Base-by-base conservation (phyloP, 2,113 vertebrate genomes). In the Elachura formosa region DNA sequence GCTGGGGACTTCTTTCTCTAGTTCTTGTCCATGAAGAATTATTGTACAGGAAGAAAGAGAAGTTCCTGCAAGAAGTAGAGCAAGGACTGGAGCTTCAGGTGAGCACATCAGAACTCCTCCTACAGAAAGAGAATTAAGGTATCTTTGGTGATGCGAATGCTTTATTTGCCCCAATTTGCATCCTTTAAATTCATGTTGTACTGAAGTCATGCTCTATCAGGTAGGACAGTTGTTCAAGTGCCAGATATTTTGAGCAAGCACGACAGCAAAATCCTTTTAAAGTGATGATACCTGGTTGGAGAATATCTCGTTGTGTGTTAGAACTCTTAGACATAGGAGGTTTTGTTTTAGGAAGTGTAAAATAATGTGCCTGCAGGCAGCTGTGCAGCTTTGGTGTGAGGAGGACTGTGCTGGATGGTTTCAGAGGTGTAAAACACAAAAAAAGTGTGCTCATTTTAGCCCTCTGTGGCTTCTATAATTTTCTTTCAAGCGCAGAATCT, bases 221-320 rank as follows among this genome's bases (percentile, higher is more conserved):
- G 19, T 24, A 51, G 15, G 61, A 21, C 34, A 24, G 21, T 79
- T 49, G 33, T 62, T 87, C 31, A 41, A 20, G 20, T 56, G 52
- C 14, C 12, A 20, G 7, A 1, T 68, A 22, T 33, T 40, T 38
- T 34, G 61, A 78, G 21, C 0, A 0, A 5, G 3, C n/a, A 15
- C 2, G 3, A 24, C 14, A 78, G 11, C 14, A 43, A 71, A 75
- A 56, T 51, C 26, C 10, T 68, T 61, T 76, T 33, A 5, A 64
- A 38, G 15, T 31, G 4, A 17, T 0, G 1, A 5, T 46, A 52
- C 11, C 22, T 56, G 13, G 3, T 43, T 73, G 43, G 55, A 71
- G 19, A 45, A 6, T 71, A 21, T 63, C 29, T 68, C 15, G 6
- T 63, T 59, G 36, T 36, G 2, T 33, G 17, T 49, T 76, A 64